A percentile compares a stretch with the other conserved stretches of the same genome.
phyloP scores from a whole-genome alignment of 2,797 vertebrate genomes.

The Notamacropus eugenii region DNA sequence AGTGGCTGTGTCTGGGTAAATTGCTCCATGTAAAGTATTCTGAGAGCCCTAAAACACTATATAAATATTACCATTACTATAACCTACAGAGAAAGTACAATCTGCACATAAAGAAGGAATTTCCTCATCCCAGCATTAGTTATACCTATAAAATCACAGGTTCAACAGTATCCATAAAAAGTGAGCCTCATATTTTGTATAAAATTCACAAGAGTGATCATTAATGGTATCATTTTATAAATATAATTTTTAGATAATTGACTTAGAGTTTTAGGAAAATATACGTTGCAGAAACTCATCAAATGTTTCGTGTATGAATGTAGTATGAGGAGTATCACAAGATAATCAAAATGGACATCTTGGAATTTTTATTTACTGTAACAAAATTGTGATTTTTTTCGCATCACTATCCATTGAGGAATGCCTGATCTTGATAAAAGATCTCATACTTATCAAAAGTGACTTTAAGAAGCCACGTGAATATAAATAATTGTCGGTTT shows the following conservation, averaged over 20 bases:
- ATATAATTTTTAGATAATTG: background rate
- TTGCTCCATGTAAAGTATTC: background rate
- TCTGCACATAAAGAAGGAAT: background rate
- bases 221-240: background rate
- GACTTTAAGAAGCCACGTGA: background rate
- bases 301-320: background rate
- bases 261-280: background rate
- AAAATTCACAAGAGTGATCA: background rate
- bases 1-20: background rate
- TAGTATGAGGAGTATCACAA: background rate
- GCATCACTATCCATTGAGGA: background rate
- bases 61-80: conserved; percentile 42
- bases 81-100: background rate
- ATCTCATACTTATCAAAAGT: background rate
- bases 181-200: background rate
- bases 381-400: background rate
- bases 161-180: background rate
- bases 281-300: background rate
- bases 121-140: background rate
- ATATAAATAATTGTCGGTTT: background rate
- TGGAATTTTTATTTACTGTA: background rate
- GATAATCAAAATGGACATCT: background rate
- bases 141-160: background rate
- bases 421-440: background rate
- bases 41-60: conserved; percentile 55